phyloP scores from a whole-genome alignment of 1,140 invertebrate species.

The Drosophila dunni region DNA sequence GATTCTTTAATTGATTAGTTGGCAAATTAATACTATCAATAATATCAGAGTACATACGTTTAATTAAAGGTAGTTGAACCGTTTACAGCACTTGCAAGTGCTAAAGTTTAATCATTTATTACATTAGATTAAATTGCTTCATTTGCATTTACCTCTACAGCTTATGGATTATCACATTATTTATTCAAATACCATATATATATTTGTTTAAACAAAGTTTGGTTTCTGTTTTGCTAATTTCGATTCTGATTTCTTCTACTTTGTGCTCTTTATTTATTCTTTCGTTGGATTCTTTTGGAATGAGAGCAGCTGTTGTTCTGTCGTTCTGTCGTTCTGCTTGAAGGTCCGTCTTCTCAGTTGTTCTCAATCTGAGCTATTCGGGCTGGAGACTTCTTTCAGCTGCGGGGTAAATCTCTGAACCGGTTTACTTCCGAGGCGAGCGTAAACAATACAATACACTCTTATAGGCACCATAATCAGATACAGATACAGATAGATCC shows the following conservation, averaged over 20 bases:
- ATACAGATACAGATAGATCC: conserved; percentile 18
- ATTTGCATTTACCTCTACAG: conserved; percentile 24
- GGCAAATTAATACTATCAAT: not conserved
- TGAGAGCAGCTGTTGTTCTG: conserved; percentile 52
- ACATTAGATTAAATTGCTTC: not conserved
- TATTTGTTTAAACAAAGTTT: conserved; percentile 20
- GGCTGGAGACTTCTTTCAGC: conserved; percentile 18
- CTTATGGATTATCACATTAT: conserved; percentile 36
- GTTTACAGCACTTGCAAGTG: not conserved
- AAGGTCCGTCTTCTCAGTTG: not conserved
- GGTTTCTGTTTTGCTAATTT: not conserved
- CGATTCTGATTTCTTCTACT: no score
- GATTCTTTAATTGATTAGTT: conserved; percentile 21
- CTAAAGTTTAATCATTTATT: not conserved
- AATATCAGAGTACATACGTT: not conserved
- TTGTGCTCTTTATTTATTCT: not conserved
- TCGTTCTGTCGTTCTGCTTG: conserved; percentile 31
- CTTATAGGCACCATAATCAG: conserved; percentile 26
- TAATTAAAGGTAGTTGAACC: conserved; percentile 20
- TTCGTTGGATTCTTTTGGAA: conserved; percentile 2
- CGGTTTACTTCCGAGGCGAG: conserved; percentile 58
- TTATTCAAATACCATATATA: conserved; percentile 15
- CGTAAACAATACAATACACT: conserved; percentile 53
- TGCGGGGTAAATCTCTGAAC: conserved; percentile 51
- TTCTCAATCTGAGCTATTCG: not conserved